Percentiles rank a stretch among this genome's conserved stretches.
These are phyloP conservation scores for Bombus vancouverensis DNA, from an alignment of 1,140 invertebrate genomes.

Conservation along the genomic window DNA sequence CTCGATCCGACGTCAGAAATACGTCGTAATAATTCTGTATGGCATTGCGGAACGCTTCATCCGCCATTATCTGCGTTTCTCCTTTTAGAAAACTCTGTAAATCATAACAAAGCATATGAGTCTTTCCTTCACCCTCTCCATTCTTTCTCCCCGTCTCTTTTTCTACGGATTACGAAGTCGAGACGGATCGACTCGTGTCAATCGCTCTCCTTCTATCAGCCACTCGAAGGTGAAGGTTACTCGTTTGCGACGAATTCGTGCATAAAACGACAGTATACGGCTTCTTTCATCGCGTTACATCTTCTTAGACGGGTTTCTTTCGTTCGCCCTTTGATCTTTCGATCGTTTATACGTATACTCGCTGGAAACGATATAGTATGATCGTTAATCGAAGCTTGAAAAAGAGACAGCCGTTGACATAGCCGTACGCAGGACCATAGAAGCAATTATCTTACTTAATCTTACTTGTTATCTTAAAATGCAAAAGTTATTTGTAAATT, in stretches of 20 bases:
- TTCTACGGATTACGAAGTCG: neutral
- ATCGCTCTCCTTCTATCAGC: neutral
- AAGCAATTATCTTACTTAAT: neutral
- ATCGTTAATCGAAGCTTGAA: neutral
- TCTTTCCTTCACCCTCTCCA: neutral
- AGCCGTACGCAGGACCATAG: neutral
- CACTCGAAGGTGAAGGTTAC: conserved; percentile 58
- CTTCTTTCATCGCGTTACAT: conserved; percentile 63
- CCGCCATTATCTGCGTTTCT: conserved; percentile 98
- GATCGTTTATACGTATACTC: neutral
- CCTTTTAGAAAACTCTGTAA: conserved; percentile 94
- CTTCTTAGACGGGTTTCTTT: conserved; percentile 64
- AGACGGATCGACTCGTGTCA: neutral
- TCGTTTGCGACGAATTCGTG: conserved; percentile 11
- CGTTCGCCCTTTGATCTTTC: neutral
- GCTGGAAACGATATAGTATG: neutral
- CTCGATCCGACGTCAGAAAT: conserved; percentile 97
- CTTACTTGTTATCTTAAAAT: neutral
- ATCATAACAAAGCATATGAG: neutral
- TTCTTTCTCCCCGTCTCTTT: neutral
- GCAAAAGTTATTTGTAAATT: neutral
- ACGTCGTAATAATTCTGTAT: conserved; percentile 99
- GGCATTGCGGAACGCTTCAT: conserved; percentile 99
- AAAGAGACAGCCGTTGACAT: neutral
- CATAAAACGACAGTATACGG: conserved; percentile 55